A percentile compares a stretch with the other conserved stretches of the same genome.
These are phyloP conservation scores for Lamprotornis superbus DNA, from an alignment of 2,113 vertebrate species.

Conservation along the genomic window DNA sequence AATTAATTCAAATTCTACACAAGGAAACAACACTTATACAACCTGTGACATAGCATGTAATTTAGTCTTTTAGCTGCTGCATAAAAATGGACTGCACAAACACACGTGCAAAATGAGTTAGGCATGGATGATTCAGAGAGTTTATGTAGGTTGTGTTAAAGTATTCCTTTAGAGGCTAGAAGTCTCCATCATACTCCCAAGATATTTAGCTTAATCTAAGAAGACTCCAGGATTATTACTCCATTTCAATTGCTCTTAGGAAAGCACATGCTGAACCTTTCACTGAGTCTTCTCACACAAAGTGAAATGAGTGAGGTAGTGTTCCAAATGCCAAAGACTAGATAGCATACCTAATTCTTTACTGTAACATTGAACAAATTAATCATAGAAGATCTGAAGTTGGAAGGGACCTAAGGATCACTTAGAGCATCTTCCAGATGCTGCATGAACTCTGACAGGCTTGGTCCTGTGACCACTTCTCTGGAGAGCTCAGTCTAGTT, in stretches of 20 bases:
- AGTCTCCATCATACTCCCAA: neutral
- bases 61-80: neutral
- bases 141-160: neutral
- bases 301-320: neutral
- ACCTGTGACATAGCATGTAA: neutral
- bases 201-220: neutral
- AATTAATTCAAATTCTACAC: neutral
- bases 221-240: neutral
- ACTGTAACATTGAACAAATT: neutral
- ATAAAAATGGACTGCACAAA: neutral
- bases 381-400: neutral
- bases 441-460: neutral
- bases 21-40: neutral
- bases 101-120: neutral
- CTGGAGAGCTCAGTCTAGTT: neutral
- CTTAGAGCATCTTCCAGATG: accelerated
- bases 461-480: neutral
- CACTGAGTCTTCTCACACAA: neutral
- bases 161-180: neutral
- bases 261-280: neutral
- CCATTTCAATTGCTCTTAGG: neutral
- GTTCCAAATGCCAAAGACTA: neutral
- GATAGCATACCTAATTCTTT: neutral
- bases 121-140: neutral
- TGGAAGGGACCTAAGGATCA: neutral